phyloP scores from a whole-genome alignment of 2,113 vertebrate species.

The Saiga tatarica region DNA sequence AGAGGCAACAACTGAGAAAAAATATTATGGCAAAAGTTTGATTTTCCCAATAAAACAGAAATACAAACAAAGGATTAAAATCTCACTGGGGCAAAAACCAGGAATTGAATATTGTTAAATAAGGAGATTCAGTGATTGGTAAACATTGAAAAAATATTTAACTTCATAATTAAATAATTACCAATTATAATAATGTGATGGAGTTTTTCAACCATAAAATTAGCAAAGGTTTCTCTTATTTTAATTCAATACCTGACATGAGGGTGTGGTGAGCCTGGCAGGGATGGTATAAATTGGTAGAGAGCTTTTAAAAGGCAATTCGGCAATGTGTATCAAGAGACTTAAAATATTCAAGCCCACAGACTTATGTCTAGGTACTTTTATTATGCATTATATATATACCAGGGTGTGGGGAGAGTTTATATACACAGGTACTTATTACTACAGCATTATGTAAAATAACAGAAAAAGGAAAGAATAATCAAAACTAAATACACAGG shows the following conservation, averaged over 20 bases:
- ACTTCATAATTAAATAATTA: background rate
- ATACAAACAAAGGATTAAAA: background rate
- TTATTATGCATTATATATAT: background rate
- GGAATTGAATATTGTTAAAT: background rate
- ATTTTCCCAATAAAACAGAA: background rate
- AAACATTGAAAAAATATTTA: background rate
- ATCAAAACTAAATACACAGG: background rate
- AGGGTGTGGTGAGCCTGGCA: background rate
- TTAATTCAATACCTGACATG: background rate
- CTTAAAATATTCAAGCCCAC: background rate
- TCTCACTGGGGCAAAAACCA: background rate
- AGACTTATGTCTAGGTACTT: background rate
- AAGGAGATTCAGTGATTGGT: background rate
- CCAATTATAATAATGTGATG: background rate
- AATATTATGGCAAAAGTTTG: background rate
- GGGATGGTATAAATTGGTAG: background rate
- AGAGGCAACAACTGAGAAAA: background rate
- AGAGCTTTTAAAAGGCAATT: background rate
- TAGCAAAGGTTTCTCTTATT: background rate
- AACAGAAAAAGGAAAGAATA: background rate
- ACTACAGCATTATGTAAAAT: background rate
- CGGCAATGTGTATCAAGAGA: background rate
- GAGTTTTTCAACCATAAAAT: conserved; percentile 5
- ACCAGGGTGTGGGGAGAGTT: background rate
- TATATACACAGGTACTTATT: background rate